Conservation (phyloP, 2,797 vertebrate genomes). For the Xerus rutilus region DNA sequence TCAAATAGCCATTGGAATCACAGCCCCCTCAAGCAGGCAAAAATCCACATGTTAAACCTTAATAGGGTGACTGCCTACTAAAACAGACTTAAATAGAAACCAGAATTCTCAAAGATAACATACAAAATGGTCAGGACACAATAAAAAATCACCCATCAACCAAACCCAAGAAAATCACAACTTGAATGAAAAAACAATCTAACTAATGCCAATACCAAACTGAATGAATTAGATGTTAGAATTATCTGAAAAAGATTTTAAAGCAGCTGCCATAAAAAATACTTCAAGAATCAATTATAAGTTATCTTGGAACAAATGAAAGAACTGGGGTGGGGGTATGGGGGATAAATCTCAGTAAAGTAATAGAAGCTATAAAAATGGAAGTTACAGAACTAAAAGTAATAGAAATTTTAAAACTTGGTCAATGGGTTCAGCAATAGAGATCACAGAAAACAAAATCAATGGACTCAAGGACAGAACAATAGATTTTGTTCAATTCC, state of each 20-base stretch:
- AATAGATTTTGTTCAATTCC: not conserved
- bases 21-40: not conserved
- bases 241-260: slow-evolving; percentile 6
- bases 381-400: not conserved
- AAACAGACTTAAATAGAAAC: not conserved
- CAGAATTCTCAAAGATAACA: not conserved
- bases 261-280: slow-evolving; percentile 31
- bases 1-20: not conserved
- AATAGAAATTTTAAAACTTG: not conserved
- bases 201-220: slow-evolving; percentile 25
- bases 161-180: slow-evolving; percentile 46
- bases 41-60: not conserved
- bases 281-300: not conserved
- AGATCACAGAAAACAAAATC: not conserved
- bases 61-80: not conserved
- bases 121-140: slow-evolving; percentile 1
- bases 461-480: not conserved
- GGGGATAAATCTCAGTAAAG: not conserved
- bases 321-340: not conserved
- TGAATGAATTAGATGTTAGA: slow-evolving; percentile 16
- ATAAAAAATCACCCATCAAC: not conserved
- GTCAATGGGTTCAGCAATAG: not conserved
- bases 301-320: slow-evolving; percentile 5
- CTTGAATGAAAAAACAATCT: not conserved
- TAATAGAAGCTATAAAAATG: not conserved